Evolutionary conservation across 2,797 vertebrate species (phyloP).

Genomic region (Gobionotothen gibberifrons): DNA sequence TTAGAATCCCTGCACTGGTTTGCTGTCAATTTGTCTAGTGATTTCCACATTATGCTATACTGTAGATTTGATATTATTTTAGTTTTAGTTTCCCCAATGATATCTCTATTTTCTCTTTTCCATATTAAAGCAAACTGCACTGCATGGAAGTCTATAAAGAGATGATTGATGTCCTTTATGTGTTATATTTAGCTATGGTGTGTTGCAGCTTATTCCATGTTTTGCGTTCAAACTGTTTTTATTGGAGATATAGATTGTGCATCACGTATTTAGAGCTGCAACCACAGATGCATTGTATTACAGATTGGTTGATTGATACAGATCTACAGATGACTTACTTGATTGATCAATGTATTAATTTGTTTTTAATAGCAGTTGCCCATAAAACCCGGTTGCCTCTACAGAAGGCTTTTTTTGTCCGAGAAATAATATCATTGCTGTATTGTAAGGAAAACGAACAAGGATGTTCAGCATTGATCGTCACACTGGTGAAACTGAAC

Average conservation of each 20-base stretch:
- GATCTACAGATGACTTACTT: background rate
- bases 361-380: background rate
- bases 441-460: background rate
- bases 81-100: background rate
- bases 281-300: background rate
- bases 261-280: background rate
- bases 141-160: background rate
- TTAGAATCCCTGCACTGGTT: constrained; percentile 44
- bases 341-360: background rate
- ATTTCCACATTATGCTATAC: constrained; percentile 11
- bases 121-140: background rate
- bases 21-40: constrained; percentile 30
- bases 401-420: background rate
- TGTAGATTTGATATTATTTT: constrained; percentile 2
- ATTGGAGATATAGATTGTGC: background rate
- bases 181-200: background rate
- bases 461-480: background rate
- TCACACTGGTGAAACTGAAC: background rate
- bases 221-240: background rate
- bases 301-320: background rate
- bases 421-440: background rate
- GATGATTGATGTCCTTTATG: background rate
- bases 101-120: background rate
- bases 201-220: background rate
- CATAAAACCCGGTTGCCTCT: too few species aligned